Evolutionary conservation across 2,888 invertebrate genomes (phyloP), one percentile per base, ranked within the genome.

Genomic region (Zaprionus obscuricornis): DNA sequence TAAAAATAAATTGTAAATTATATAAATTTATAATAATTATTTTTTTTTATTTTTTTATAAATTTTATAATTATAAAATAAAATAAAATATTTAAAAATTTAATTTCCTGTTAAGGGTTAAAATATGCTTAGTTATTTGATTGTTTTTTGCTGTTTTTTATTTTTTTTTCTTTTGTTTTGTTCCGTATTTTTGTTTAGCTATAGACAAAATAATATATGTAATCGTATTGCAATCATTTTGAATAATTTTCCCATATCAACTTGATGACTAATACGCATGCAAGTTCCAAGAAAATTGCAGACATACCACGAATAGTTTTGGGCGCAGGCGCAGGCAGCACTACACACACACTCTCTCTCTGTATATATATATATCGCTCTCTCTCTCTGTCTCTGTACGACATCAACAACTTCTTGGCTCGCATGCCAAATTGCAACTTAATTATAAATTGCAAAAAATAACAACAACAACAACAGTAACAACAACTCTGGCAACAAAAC

Each of bases 371-470:
- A n/a, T n/a, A n/a, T n/a, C n/a, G n/a, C n/a, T n/a, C n/a, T n/a
- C n/a, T n/a, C n/a, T n/a, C n/a, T n/a, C n/a, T n/a, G n/a, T n/a
- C n/a, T n/a, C 22, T 42, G 17, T 17, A 17, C 7, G 36, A 22
- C 45, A 7, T 22, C 56, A 54, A 51, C 58, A 69, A 43, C 74
- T 71, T 74, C 67, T 74, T 71, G 71, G 71, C 67, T 77, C 70
- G 82, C 78, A 73, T 78, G 83, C 81, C 75, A 85, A 82, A 85
- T 76, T 82, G 81, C 86, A 85, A 77, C 84, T 85, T 84, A 82
- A 82, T 82, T 82, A 84, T 76, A 69, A 85, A 85, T 86, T 84
- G 82, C 82, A 85, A 65, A 54, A 64, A 49, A 51, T 40, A 37
- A 66, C 22, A 46, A 34, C 29, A 43, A 34, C 31, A 51, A 43